These are phyloP conservation scores for Carterocephalus palaemon DNA, from an alignment of 2,888 invertebrate species.

Conservation along the genomic window DNA sequence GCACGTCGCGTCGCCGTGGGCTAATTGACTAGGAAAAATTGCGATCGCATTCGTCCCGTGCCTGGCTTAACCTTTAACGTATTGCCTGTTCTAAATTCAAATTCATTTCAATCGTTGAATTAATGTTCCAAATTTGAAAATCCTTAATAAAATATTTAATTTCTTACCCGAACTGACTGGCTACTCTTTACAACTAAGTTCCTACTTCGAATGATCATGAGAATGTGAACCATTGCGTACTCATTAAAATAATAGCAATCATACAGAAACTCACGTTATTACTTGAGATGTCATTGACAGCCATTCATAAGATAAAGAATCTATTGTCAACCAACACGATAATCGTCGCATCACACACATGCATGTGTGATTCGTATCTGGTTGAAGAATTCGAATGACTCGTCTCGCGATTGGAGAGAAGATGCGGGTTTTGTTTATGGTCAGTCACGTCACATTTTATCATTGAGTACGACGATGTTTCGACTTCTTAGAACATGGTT, in stretches of 20 bases:
- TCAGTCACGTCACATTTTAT: constrained; percentile 17
- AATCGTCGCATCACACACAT: constrained; percentile 10
- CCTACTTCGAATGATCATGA: too few relatives aligned
- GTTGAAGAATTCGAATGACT: constrained; percentile 11
- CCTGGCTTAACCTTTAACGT: constrained; percentile 29
- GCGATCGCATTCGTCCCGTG: constrained; percentile 33
- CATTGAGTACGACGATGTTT: too few relatives aligned
- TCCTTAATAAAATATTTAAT: too few relatives aligned
- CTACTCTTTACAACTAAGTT: too few relatives aligned
- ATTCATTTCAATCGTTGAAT: constrained; percentile 20
- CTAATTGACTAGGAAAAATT: constrained; percentile 68
- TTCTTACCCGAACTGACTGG: too few relatives aligned
- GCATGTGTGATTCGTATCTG: constrained; percentile 9
- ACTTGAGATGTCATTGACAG: constrained; percentile 12
- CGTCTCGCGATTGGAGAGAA: constrained; percentile 6
- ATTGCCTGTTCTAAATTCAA: constrained; percentile 25
- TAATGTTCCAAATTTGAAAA: constrained; percentile 27
- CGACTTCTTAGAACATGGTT: too few relatives aligned
- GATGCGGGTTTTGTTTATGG: constrained; percentile 16
- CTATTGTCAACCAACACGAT: constrained; percentile 13
- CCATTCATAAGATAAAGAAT: constrained; percentile 13
- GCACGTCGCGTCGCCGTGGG: constrained; percentile 48
- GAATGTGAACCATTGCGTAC: too few relatives aligned
- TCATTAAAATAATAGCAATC: not conserved
- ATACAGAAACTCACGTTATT: not conserved